Conservation (phyloP, 2,113 vertebrate genomes). For the Ranitomeya imitator region DNA sequence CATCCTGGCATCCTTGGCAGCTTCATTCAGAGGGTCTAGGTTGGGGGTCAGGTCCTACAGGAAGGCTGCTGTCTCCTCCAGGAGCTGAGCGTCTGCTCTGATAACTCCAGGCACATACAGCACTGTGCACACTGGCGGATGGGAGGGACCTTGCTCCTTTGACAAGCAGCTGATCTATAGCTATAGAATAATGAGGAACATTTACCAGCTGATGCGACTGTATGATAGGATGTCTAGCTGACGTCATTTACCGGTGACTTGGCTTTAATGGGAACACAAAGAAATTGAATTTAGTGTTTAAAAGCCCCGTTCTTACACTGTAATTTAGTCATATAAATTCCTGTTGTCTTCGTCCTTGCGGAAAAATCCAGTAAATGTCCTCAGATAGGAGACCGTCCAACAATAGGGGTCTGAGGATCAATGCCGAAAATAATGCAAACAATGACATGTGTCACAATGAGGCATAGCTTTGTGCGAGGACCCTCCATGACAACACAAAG, state of each 20-base stretch:
- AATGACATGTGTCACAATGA: neutral
- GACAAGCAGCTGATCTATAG: conserved; percentile 48
- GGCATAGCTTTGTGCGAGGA: neutral
- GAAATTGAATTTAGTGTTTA: neutral
- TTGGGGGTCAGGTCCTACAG: conserved; percentile 52
- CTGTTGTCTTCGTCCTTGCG: neutral
- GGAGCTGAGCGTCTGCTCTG: neutral
- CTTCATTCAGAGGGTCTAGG: conserved; percentile 64
- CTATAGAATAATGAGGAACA: conserved; percentile 52
- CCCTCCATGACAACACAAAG: neutral
- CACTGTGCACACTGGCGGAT: conserved; percentile 26
- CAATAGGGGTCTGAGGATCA: neutral
- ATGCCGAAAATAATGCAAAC: neutral
- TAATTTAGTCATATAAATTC: neutral
- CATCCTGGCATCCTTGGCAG: conserved; percentile 69
- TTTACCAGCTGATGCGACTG: neutral
- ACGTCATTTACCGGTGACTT: conserved; percentile 29
- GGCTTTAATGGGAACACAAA: neutral
- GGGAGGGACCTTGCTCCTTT: conserved; percentile 56
- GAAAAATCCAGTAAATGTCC: neutral
- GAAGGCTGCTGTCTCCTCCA: conserved; percentile 9
- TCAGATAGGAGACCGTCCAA: neutral
- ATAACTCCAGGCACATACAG: neutral
- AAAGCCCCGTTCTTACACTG: neutral
- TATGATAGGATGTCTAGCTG: neutral